Conservation (phyloP, 2,113 vertebrate species). For the Rafetus swinhoei region DNA sequence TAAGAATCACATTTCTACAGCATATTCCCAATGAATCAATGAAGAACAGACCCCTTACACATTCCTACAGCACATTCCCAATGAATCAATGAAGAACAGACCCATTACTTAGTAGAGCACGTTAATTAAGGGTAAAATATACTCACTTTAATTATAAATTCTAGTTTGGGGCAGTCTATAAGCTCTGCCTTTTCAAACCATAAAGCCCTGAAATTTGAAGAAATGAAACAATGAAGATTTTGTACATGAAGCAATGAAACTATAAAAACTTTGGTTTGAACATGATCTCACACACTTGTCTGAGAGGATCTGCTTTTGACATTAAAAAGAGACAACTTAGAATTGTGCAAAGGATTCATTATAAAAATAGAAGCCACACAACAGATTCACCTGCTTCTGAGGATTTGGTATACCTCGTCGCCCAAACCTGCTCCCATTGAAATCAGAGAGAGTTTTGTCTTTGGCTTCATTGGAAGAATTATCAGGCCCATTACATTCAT, state of each 20-base stretch:
- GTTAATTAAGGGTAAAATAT: constrained; percentile 30
- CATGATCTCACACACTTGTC: not conserved
- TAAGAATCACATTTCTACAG: not conserved
- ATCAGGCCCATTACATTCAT: not conserved
- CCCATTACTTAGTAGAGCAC: not conserved
- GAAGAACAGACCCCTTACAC: not conserved
- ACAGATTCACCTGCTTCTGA: not conserved
- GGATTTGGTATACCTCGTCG: not conserved
- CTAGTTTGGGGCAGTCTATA: not conserved
- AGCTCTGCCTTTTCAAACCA: constrained; percentile 10
- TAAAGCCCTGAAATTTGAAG: not conserved
- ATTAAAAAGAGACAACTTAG: not conserved
- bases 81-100: constrained; percentile 11
- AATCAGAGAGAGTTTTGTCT: not conserved
- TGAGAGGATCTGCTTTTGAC: not conserved
- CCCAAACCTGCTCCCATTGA: not conserved
- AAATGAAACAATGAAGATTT: constrained; percentile 7
- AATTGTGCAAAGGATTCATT: not conserved
- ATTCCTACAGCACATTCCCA: not conserved
- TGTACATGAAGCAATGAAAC: not conserved
- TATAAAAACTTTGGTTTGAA: not conserved
- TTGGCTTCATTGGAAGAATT: not conserved
- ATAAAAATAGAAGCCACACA: not conserved
- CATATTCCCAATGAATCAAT: not conserved
- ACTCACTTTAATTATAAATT: constrained; percentile 39